A percentile compares a stretch with the other conserved stretches of the same genome.
phyloP scores from a whole-genome alignment of 1,140 invertebrate species.

The Tenebrio molitor region DNA sequence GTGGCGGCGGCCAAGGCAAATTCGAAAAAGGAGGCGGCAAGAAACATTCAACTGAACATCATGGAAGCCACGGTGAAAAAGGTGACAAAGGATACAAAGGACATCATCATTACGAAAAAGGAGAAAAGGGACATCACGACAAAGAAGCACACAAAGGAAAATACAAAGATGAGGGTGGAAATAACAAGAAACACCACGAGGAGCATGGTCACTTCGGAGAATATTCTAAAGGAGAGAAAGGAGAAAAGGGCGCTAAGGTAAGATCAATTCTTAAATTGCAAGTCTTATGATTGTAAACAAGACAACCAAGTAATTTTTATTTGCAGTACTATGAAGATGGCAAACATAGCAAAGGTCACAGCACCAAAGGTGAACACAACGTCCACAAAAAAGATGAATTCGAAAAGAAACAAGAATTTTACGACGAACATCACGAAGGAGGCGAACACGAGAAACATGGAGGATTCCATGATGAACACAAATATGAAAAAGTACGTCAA shows the following conservation, averaged over 20 bases:
- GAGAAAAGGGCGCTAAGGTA: constrained; percentile 71
- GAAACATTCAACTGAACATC: constrained; percentile 70
- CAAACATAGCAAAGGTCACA: constrained; percentile 78
- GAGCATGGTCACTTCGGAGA: constrained; percentile 47
- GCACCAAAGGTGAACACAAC: constrained; percentile 79
- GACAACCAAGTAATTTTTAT: constrained; percentile 32
- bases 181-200: constrained; percentile 48
- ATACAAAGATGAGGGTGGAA: constrained; percentile 49
- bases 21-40: constrained; percentile 69
- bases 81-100: constrained; percentile 68
- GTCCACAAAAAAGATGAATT: constrained; percentile 82
- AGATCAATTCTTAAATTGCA: constrained; percentile 45
- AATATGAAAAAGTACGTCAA: constrained; percentile 67
- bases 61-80: constrained; percentile 71
- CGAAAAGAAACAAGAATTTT: constrained; percentile 80
- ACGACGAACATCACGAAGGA: constrained; percentile 78
- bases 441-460: constrained; percentile 76
- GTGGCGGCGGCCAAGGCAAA: constrained; percentile 42
- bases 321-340: constrained; percentile 75
- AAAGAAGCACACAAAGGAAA: constrained; percentile 66
- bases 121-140: constrained; percentile 75
- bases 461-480: constrained; percentile 71
- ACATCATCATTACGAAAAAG: constrained; percentile 73
- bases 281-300: not conserved
- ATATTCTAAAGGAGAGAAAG: constrained; percentile 67